Evolutionary conservation across 2,113 vertebrate species (phyloP), one percentile per base, ranked within the genome.

Genomic region (Pica pica): DNA sequence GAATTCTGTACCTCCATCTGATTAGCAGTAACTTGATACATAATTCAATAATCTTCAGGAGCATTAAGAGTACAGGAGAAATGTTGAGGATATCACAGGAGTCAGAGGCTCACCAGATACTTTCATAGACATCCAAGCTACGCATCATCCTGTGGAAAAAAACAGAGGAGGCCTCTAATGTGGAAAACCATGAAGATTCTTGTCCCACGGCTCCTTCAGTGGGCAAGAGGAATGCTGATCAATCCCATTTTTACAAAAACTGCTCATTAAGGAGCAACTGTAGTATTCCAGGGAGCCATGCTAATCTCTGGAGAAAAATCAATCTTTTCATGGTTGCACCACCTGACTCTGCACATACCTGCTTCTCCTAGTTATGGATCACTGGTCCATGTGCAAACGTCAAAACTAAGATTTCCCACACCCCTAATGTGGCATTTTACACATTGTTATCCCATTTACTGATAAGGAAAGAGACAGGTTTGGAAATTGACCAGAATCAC

Each of bases 331-430:
- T 11, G 46, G 21, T 59, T 46, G 33, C 1, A 59, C 8, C 27
- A 28, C 12, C 14, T 7, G 56, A 2, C 16, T 60, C 41, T 64
- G 8, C 47, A 65, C 42, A n/a, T 17, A 55, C 4, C 10, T 57
- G 4, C 6, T 68, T 85, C 21, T 71, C 16, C 35, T 23, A 35
- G 20, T 41, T 47, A 17, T 1, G 3, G 16, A 31, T 55, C 26
- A 61, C 16, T 16, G 1, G 3, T 46, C 30, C n/a, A 22, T 1
- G 0, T 10, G 6, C 28, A 65, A 44, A 65, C 1, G 5, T 57
- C 31, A 82, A 33, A 87, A 56, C 22, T 53, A 68, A 53, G n/a
- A 16, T 20, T 61, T 84, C 9, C 13, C 16, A 35, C 27, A 56
- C 5, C 13, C 10, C 28, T 47, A 63, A 47, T 4, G 6, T 50